Conservation (phyloP, 2,888 invertebrate genomes). For the Gymnoscelis rufifasciata region DNA sequence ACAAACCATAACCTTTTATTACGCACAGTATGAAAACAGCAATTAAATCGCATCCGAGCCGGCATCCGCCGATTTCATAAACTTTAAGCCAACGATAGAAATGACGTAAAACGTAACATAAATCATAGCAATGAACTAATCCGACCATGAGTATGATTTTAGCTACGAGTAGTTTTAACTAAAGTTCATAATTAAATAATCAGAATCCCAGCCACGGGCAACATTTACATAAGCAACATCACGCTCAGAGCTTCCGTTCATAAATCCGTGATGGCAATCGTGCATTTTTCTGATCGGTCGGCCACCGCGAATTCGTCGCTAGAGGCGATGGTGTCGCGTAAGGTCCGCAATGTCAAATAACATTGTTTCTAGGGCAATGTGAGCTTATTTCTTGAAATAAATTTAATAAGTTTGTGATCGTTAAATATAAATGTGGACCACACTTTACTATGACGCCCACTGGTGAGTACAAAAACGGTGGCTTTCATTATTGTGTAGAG, state of each 20-base stretch:
- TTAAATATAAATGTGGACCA: too few relatives aligned
- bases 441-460: too few relatives aligned
- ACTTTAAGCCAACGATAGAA: background rate
- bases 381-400: too few relatives aligned
- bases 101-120: background rate
- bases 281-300: too few relatives aligned
- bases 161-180: background rate
- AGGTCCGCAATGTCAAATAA: too few relatives aligned
- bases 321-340: too few relatives aligned
- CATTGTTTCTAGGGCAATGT: too few relatives aligned
- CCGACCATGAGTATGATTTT: background rate
- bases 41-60: background rate
- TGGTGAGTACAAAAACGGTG: too few relatives aligned
- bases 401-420: too few relatives aligned
- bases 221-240: constrained; percentile 27
- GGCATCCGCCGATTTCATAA: constrained; percentile 1
- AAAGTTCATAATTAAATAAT: background rate
- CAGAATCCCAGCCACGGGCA: constrained; percentile 18
- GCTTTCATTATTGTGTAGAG: too few relatives aligned
- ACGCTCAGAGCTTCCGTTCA: constrained; percentile 27
- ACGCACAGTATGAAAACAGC: constrained; percentile 1
- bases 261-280: constrained; percentile 18
- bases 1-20: constrained; percentile 2
- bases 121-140: background rate
- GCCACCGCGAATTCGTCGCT: too few relatives aligned